Percentiles rank a stretch among this genome's conserved stretches.
These are phyloP conservation scores for Hypomesus transpacificus DNA, from an alignment of 2,113 vertebrate genomes.

Conservation along the genomic window DNA sequence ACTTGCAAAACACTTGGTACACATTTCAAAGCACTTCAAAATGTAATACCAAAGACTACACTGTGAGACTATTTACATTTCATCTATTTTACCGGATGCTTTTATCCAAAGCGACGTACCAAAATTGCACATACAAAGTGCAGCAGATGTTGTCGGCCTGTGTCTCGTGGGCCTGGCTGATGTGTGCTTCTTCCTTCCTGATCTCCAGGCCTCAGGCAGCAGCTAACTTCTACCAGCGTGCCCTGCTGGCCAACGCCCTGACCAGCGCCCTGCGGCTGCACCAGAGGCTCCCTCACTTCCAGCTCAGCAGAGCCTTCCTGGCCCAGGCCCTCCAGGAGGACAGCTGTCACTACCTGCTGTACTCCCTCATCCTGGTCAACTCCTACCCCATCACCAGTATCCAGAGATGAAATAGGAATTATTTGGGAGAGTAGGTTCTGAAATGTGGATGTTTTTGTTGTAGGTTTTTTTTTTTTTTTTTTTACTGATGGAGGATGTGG, in stretches of 20 bases:
- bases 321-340: constrained; percentile 93
- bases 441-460: too few species aligned
- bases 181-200: constrained; percentile 19
- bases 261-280: constrained; percentile 95
- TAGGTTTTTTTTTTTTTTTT: too few species aligned
- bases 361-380: constrained; percentile 98
- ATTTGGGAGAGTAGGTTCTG: too few species aligned
- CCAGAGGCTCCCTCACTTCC: constrained; percentile 91
- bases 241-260: constrained; percentile 92
- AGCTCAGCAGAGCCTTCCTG: constrained; percentile 90
- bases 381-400: constrained; percentile 99
- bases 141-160: background rate
- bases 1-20: too few species aligned
- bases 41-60: too few species aligned
- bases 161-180: constrained; percentile 38
- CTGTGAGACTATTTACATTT: too few species aligned
- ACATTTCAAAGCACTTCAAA: too few species aligned
- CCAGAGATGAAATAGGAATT: constrained; percentile 57
- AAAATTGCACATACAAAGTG: constrained; percentile 16
- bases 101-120: too few species aligned
- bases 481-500: too few species aligned
- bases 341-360: constrained; percentile 97
- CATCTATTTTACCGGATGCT: too few species aligned
- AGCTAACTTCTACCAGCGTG: constrained; percentile 94
- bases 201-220: constrained; percentile 87